Percentiles rank a stretch among this genome's conserved stretches.
Conservation (phyloP, 2,888 invertebrate species). For the Shargacucullia verbasci region DNA sequence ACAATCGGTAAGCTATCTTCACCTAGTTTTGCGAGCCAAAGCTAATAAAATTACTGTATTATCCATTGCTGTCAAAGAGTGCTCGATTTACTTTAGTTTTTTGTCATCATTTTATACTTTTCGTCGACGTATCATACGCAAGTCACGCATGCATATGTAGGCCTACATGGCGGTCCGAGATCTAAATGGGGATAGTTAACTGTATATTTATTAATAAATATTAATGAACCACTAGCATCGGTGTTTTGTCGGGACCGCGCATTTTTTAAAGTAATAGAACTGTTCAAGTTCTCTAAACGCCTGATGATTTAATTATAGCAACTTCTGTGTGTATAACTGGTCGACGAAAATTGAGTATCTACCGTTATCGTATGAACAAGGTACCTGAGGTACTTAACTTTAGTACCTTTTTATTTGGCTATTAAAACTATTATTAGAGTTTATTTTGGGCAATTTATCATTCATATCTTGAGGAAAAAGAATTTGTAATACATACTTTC, state of each 20-base stretch:
- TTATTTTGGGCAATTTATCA: too few relatives aligned
- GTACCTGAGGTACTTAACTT: too few relatives aligned
- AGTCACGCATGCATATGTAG: conserved; percentile 1
- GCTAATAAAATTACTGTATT: not conserved
- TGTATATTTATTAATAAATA: not conserved
- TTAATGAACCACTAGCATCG: too few relatives aligned
- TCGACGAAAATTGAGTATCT: too few relatives aligned
- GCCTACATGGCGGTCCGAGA: conserved; percentile 31
- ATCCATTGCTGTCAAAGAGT: not conserved
- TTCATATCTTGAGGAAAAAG: too few relatives aligned
- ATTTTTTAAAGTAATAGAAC: not conserved
- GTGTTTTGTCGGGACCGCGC: too few relatives aligned
- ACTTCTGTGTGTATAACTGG: conserved; percentile 1
- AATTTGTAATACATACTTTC: too few relatives aligned
- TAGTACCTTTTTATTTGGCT: too few relatives aligned
- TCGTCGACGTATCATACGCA: not conserved
- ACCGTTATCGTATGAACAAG: too few relatives aligned
- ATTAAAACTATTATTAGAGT: too few relatives aligned
- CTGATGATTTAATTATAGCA: conserved; percentile 13
- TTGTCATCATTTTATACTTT: conserved; percentile 34
- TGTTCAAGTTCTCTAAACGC: conserved; percentile 14
- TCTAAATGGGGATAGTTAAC: conserved; percentile 19
- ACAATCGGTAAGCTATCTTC: conserved; percentile 84
- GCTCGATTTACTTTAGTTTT: conserved; percentile 17
- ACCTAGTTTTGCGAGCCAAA: not conserved